phyloP scores from a whole-genome alignment of 1,140 invertebrate species.

The Drosophila kanapiae region DNA sequence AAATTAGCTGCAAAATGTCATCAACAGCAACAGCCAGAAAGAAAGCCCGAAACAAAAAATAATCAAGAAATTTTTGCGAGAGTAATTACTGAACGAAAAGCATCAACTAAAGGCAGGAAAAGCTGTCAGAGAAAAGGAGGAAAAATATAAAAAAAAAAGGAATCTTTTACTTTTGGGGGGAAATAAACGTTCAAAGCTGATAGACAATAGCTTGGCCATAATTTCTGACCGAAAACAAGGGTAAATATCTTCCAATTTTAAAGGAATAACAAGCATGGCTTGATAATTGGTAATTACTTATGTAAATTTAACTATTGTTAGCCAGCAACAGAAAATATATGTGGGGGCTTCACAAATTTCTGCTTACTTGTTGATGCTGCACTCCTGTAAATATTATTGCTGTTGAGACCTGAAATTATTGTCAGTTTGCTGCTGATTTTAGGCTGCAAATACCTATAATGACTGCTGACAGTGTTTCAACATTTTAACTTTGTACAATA shows the following conservation, averaged over 20 bases:
- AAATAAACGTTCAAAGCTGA: too few relatives aligned
- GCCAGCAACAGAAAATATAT: not conserved
- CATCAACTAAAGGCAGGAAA: not conserved
- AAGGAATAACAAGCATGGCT: not conserved
- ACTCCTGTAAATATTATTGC: conserved; percentile 8
- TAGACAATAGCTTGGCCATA: not conserved
- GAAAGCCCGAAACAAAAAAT: conserved; percentile 14
- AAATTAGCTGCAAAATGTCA: conserved; percentile 60
- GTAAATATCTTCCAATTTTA: conserved; percentile 4
- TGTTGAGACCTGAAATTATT: conserved; percentile 2
- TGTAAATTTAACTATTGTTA: not conserved
- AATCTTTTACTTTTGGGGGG: not conserved
- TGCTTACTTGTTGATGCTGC: conserved; percentile 4
- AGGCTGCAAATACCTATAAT: not conserved
- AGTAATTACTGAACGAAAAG: conserved; percentile 30
- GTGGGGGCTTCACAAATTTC: not conserved
- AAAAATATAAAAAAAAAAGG: conserved; percentile 2
- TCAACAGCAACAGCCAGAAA: conserved; percentile 30
- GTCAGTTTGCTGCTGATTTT: conserved; percentile 4
- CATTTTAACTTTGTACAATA: not conserved
- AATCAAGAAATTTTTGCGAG: conserved; percentile 15
- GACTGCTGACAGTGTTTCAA: not conserved
- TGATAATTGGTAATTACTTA: not conserved
- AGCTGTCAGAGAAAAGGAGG: not conserved
- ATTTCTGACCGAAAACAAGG: not conserved